Evolutionary conservation across 2,888 invertebrate genomes (phyloP), one percentile per base, ranked within the genome.

Genomic region (Lycocerus yunnanus): DNA sequence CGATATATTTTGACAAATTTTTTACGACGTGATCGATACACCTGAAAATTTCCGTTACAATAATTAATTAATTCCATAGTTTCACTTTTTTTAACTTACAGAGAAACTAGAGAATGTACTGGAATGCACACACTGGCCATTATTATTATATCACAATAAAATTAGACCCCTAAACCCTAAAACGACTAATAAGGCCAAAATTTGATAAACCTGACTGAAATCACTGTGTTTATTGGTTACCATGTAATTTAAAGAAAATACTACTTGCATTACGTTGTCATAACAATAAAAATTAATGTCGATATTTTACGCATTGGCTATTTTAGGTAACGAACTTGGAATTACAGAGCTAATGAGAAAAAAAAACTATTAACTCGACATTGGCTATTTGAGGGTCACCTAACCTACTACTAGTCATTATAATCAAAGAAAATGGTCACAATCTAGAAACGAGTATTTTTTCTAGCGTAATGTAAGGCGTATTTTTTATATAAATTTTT

Each of bases 21-120:
- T 80, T 80, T 10, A 82, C 78, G 11, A 84, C 77, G 68, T 79
- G 81, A 58, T 83, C 81, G 15, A 79, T 75, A 14, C 78, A 79
- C 58, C 81, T 82, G 58, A 14, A 81, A 79, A 15, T 24, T 21
- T 68, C 24, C 13, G 10, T 21, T 63, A 43, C 43, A 69, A 15
- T 18, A 14, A 61, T 67, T 66, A 3, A 59, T 15, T 6, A 71
- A 71, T n/a, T 67, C n/a, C n/a, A n/a, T 43, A n/a, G 2, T n/a
- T n/a, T n/a, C 4, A 27, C 3, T 1, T 27, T 1, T n/a, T 27
- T 9, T 3, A 66, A 74, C 77, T 74, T 72, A 77, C 77, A 74
- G 21, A 13, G 43, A 27, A 58, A 68, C 24, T 43, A 77, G 66
- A 9, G 77, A 74, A 24, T 73, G 63, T 15, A 77, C 68, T 15